phyloP scores from a whole-genome alignment of 2,113 vertebrate species.

The Daboia siamensis region DNA sequence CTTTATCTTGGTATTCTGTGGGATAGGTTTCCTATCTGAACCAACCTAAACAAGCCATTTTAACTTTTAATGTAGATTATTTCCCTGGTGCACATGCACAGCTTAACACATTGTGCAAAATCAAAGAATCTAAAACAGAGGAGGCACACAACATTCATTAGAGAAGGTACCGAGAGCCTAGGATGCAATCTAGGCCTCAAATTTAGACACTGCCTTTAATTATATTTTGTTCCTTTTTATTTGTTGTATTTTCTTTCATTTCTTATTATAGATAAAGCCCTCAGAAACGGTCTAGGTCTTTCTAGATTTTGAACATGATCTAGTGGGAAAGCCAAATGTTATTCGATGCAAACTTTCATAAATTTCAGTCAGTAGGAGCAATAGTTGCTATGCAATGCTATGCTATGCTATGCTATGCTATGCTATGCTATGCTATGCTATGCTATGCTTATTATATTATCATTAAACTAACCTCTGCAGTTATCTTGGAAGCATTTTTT shows the following conservation, averaged over 20 bases:
- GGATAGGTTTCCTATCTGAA: not conserved
- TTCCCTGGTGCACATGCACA: not conserved
- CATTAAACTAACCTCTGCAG: no score
- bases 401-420: no score
- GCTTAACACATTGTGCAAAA: not conserved
- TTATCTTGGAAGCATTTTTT: no score
- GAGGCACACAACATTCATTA: not conserved
- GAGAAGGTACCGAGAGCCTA: no score
- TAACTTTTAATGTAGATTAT: not conserved
- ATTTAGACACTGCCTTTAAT: not conserved
- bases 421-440: no score
- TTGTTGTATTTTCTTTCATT: not conserved
- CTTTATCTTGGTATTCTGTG: constrained; percentile 32
- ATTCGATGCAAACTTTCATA: not conserved
- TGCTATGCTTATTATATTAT: no score
- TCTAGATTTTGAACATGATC: not conserved
- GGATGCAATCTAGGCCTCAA: not conserved
- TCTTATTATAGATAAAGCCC: not conserved
- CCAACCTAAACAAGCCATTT: not conserved
- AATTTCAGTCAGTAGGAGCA: not conserved
- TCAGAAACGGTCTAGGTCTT: not conserved
- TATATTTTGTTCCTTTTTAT: not conserved
- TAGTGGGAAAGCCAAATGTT: not conserved
- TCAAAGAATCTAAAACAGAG: not conserved
- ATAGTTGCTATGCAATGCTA: not conserved